Percentiles rank a stretch among this genome's conserved stretches.
Evolutionary conservation across 2,797 vertebrate genomes (phyloP).

Genomic region (Coregonus sp.): DNA sequence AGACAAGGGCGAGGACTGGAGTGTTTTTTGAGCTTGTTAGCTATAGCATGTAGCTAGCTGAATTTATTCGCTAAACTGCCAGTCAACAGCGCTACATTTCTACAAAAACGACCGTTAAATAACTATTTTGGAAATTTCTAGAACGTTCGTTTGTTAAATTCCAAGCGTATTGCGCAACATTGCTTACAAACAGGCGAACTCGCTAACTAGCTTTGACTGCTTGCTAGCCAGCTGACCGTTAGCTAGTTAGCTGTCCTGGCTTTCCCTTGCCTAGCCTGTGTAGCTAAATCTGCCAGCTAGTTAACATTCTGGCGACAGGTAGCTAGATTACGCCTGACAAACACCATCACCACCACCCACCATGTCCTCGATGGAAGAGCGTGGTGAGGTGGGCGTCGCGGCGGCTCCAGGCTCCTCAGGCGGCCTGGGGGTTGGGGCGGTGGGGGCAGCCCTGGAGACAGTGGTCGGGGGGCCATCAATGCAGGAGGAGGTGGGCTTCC

Average conservation of each 20-base stretch:
- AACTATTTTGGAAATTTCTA: not conserved
- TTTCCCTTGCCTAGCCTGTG: constrained; percentile 8
- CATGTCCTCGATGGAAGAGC: constrained; percentile 81
- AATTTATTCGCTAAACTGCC: constrained; percentile 8
- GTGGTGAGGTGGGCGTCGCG: constrained; percentile 75
- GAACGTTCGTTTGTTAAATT: constrained; percentile 13
- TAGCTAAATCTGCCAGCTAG: constrained; percentile 9
- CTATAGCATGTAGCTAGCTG: constrained; percentile 17
- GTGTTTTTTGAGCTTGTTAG: constrained; percentile 57
- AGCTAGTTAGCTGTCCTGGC: constrained; percentile 46
- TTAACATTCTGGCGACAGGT: constrained; percentile 52
- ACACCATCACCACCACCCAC: constrained; percentile 26
- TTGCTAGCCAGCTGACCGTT: constrained; percentile 48
- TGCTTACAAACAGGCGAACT: not conserved
- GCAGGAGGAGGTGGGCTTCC: constrained; percentile 78
- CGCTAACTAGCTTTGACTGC: constrained; percentile 46
- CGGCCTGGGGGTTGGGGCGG: constrained; percentile 73
- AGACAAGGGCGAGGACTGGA: constrained; percentile 59
- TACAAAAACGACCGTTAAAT: not conserved
- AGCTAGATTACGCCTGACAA: constrained; percentile 39
- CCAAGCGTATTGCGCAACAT: constrained; percentile 30
- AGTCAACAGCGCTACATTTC: not conserved
- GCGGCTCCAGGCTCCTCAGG: constrained; percentile 79
- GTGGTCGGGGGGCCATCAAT: constrained; percentile 79
- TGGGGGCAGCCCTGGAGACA: constrained; percentile 76